A percentile compares a stretch with the other conserved stretches of the same genome.
Evolutionary conservation across 1,140 invertebrate species (phyloP).

Genomic region (Reticulitermes speratus): DNA sequence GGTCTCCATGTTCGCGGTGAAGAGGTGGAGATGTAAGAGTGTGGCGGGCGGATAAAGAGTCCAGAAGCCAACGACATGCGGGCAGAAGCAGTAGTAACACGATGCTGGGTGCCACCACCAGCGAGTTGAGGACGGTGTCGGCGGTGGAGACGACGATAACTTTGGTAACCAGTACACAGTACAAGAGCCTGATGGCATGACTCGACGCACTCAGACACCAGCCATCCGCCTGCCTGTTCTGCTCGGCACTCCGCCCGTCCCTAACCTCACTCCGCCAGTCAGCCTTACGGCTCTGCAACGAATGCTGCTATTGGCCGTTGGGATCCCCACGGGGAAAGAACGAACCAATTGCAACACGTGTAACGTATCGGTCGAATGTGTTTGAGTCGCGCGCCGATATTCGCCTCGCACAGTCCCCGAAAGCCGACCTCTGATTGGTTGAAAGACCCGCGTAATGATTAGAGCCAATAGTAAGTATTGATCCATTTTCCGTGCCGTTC

Average conservation of each 20-base stretch:
- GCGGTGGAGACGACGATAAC: not conserved
- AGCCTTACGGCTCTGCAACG: not conserved
- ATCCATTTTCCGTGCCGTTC: slow-evolving; percentile 24
- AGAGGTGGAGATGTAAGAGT: slow-evolving; percentile 28
- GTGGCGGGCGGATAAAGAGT: slow-evolving; percentile 28
- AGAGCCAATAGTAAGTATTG: slow-evolving; percentile 33
- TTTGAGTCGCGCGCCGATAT: slow-evolving; percentile 17
- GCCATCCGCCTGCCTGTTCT: slow-evolving; percentile 1
- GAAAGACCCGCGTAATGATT: slow-evolving; percentile 22
- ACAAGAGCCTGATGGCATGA: slow-evolving; percentile 32
- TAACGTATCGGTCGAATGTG: not conserved
- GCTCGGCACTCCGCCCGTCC: not conserved
- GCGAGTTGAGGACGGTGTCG: not conserved
- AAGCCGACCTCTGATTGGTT: slow-evolving; percentile 15
- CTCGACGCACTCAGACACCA: not conserved
- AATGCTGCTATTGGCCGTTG: not conserved
- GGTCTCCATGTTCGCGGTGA: slow-evolving; percentile 28
- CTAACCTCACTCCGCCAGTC: not conserved
- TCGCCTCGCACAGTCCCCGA: not conserved
- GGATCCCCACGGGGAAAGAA: not conserved
- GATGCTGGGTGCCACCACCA: slow-evolving; percentile 2
- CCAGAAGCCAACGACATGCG: slow-evolving; percentile 30
- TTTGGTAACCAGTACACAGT: slow-evolving; percentile 28
- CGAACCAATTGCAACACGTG: not conserved
- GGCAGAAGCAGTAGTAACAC: slow-evolving; percentile 27